Base-by-base conservation (phyloP, 2,888 invertebrate genomes). In the Mylabris sibirica region DNA sequence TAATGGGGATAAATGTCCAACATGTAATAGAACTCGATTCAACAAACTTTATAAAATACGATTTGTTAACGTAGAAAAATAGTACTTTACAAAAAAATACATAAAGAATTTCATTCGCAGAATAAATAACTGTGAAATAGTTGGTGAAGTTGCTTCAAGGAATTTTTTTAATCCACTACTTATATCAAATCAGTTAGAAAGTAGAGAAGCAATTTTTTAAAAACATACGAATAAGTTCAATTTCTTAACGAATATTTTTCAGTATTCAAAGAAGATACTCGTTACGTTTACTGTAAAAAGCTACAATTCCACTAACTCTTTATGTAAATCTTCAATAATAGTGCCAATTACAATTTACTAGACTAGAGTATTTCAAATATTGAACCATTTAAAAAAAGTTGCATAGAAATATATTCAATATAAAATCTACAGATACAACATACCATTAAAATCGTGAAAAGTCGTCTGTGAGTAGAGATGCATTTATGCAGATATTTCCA, bases 401-500 rank as follows among this genome's bases (percentile, higher is more conserved):
- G 5, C 34, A 34, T 5, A 8, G 6, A 34, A 26, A 26, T 34
- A 38, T 14, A 38, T 38, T 14, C n/a, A 44, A 17, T 17, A 17
- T 44, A 17, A 1, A 12, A n/a, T 11, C 20, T 26, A 26, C 24
- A 57, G 2, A 11, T 53, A 57, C 20, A 49, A 9, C 57, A 12
- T 57, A 57, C 6, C 26, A 57, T 26, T 57, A 57, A 14, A 57
- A 26, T 26, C 24, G 57, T n/a, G 57, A 26, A 26, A 57, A 57
- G 14, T 26, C 24, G 26, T 26, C 6, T 2, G n/a, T n/a, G 24
- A 53, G 22, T 14, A 57, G 57, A 26, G n/a, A 57, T 57, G 57
- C 57, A 57, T 57, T 57, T 57, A 57, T 57, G 26, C 26, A 57
- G 57, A 26, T 24, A 57, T 57, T 26, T 11, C 53, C 11, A 14